A percentile compares a stretch with the other conserved stretches of the same genome.
Conservation (phyloP, 2,888 invertebrate genomes). For the Diplazon laetatorius region DNA sequence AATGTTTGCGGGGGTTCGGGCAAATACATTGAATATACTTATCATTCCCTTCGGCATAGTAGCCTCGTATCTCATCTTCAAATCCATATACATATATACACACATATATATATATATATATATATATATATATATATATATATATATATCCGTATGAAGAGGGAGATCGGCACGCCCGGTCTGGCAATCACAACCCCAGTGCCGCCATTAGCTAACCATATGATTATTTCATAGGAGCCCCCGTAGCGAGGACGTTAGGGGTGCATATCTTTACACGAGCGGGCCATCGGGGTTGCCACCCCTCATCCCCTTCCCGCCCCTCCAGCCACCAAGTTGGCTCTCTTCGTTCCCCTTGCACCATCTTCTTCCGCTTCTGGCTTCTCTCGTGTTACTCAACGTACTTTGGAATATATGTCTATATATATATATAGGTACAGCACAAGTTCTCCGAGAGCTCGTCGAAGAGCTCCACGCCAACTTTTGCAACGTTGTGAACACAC, state of each 20-base stretch:
- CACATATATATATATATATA: constrained; percentile 9
- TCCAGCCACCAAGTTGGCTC: not conserved
- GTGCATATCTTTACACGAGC: constrained; percentile 76
- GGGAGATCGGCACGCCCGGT: constrained; percentile 70
- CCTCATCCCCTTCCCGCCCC: not conserved
- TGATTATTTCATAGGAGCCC: constrained; percentile 82
- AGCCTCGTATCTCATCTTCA: constrained; percentile 63
- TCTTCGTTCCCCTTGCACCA: not conserved
- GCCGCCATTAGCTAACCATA: constrained; percentile 82
- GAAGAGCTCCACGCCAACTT: constrained; percentile 19
- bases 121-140: constrained; percentile 1
- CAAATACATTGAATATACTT: constrained; percentile 82
- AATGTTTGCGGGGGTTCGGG: constrained; percentile 79
- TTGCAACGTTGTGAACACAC: constrained; percentile 9
- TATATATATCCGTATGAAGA: constrained; percentile 30
- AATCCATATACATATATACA: not conserved
- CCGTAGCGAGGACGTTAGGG: constrained; percentile 67
- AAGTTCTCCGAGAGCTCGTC: constrained; percentile 40
- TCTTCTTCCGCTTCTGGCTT: constrained; percentile 23
- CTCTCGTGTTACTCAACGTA: constrained; percentile 62
- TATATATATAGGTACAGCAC: no score
- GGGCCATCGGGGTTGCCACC: constrained; percentile 52
- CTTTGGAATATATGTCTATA: no score
- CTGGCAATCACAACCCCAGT: constrained; percentile 78
- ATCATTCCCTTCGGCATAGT: constrained; percentile 75